phyloP scores from a whole-genome alignment of 2,888 invertebrate species.

The Drosophila peninsularis region DNA sequence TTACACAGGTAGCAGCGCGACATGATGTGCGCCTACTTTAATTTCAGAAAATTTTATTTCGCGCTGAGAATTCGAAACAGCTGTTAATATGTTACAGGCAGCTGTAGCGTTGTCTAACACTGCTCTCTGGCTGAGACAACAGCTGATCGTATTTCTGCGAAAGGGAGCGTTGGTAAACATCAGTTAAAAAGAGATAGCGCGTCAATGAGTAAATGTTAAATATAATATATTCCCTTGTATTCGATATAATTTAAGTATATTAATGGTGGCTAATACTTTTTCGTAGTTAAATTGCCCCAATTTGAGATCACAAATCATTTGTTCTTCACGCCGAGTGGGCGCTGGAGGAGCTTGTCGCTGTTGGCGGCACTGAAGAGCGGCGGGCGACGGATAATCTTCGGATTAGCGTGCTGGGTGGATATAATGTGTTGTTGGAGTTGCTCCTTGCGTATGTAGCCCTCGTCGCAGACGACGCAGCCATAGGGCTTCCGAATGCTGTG shows the following conservation, averaged over 20 bases:
- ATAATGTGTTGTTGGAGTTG: constrained; percentile 90
- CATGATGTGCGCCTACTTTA: no score
- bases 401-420: constrained; percentile 87
- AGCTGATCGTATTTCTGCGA: no score
- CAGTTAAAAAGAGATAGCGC: constrained; percentile 18
- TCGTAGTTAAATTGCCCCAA: neutral
- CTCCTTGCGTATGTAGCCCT: constrained; percentile 93
- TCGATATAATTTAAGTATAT: neutral
- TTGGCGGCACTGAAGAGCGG: constrained; percentile 86
- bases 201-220: neutral
- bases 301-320: neutral
- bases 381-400: constrained; percentile 93
- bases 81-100: neutral
- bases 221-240: neutral
- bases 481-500: constrained; percentile 95
- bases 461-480: constrained; percentile 92
- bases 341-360: constrained; percentile 27
- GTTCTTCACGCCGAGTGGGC: neutral
- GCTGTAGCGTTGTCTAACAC: neutral
- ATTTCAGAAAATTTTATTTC: no score
- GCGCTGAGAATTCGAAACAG: neutral
- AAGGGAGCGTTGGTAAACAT: neutral
- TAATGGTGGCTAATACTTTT: neutral
- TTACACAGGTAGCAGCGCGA: constrained; percentile 43
- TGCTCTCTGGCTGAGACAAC: neutral